Evolutionary conservation across 2,113 vertebrate species (phyloP).

Genomic region (Suncus etruscus): DNA sequence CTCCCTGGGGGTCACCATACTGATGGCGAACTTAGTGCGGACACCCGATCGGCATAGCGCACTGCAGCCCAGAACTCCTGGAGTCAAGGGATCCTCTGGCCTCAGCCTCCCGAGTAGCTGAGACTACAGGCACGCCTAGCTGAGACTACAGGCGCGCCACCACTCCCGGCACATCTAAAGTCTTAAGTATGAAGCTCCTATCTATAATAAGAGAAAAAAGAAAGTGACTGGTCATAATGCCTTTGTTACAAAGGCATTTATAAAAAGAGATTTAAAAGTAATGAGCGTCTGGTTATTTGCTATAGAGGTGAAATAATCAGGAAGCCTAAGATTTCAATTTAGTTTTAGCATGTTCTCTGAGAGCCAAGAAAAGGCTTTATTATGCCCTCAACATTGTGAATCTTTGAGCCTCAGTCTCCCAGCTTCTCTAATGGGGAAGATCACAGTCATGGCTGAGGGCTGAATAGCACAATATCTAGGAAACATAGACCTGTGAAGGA

Average conservation of each 20-base stretch:
- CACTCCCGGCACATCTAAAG: no score
- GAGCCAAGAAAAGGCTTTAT: background rate
- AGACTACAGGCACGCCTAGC: no score
- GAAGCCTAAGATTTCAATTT: slow-evolving; percentile 14
- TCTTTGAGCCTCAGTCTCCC: background rate
- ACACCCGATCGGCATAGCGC: no score
- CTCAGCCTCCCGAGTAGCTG: no score
- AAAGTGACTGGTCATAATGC: background rate
- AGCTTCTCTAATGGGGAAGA: background rate
- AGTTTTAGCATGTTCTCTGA: background rate
- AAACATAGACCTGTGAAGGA: background rate
- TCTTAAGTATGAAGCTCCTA: background rate
- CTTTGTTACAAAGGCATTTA: background rate
- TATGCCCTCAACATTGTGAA: background rate
- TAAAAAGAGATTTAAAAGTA: background rate
- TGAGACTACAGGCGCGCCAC: no score
- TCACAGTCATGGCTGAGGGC: background rate
- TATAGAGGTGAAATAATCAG: background rate
- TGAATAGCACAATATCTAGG: background rate
- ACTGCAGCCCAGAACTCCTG: no score
- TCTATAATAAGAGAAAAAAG: background rate
- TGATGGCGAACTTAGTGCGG: no score
- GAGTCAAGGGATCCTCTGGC: no score
- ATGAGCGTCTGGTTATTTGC: background rate
- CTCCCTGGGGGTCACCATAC: no score